These are phyloP conservation scores for Phania funesta DNA, from an alignment of 2,888 invertebrate species.

Conservation along the genomic window DNA sequence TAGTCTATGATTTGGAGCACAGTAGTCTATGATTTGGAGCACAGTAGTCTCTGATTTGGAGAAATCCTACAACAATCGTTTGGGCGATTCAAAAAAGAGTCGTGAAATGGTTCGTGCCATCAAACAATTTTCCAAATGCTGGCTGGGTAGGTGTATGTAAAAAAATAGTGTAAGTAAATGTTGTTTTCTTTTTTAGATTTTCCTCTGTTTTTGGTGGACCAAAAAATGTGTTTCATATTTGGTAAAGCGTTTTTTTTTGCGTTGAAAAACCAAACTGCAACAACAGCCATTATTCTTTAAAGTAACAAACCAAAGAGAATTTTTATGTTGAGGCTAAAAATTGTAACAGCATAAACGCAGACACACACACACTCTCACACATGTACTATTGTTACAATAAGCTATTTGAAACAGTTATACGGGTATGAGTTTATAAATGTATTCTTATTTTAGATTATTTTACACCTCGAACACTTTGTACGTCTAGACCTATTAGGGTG, in stretches of 20 bases:
- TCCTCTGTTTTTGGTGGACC: constrained; percentile 45
- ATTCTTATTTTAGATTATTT: constrained; percentile 19
- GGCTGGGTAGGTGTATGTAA: constrained; percentile 3
- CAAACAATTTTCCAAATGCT: too few species aligned
- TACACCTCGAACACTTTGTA: not conserved
- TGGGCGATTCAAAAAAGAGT: too few species aligned
- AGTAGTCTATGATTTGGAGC: too few species aligned
- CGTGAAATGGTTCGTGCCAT: too few species aligned
- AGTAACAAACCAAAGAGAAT: constrained; percentile 51
- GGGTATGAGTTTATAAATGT: not conserved
- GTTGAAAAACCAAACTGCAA: constrained; percentile 22
- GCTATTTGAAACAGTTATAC: constrained; percentile 35
- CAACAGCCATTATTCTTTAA: constrained; percentile 49
- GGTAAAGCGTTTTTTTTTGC: not conserved
- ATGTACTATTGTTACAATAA: constrained; percentile 7
- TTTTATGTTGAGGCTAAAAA: constrained; percentile 49
- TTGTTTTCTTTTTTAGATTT: constrained; percentile 13
- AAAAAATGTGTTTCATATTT: constrained; percentile 47
- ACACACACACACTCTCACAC: not conserved
- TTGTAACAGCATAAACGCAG: constrained; percentile 29
- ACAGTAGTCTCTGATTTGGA: too few species aligned
- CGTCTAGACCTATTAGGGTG: not conserved
- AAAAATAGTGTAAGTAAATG: constrained; percentile 5
- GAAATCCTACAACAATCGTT: too few species aligned
- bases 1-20: too few species aligned